Evolutionary conservation across 2,888 invertebrate genomes (phyloP), one percentile per base, ranked within the genome.

Genomic region (Hirtodrosophila duncani): DNA sequence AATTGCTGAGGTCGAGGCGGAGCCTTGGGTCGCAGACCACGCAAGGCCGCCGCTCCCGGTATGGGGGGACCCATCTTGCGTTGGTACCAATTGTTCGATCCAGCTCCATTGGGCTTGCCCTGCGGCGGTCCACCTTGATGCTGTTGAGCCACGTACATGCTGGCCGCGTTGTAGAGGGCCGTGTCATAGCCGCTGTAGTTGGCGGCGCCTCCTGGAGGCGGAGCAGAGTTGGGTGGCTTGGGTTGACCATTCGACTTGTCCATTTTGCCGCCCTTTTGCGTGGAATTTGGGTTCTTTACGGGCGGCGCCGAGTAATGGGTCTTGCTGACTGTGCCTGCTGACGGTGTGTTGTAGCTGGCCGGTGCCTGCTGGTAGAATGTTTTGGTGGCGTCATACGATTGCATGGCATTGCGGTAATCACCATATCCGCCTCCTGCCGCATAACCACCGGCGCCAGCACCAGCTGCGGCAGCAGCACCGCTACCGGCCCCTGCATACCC

Each of bases 151-250:
- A 97, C 96, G 88, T 96, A 98, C 92, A 95, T 94, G 59, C 95
- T 95, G 65, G 97, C 97, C 67, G 97, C 97, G 88, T 95, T 96
- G 89, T 97, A 98, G 69, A 98, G 91, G 75, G 97, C 97, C 71
- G 96, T 94, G 89, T 97, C 96, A 89, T 97, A 97, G 84, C 95
- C 96, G 83, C 94, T 92, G 89, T 92, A 93, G 68, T 90, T 89
- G 79, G 91, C 91, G 85, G 91, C 90, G 83, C 91, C 91, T 78
- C 92, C 88, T 80, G 90, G 89, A 87, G 89, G n/a, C n/a, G n/a
- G 87, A 81, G 89, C 89, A 85, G 58, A 20, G 9, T 26, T 58
- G 0, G 89, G 87, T 61, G 85, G 85, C 20, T 80, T 82, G 16
- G 72, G 64, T 1, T 57, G 37, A 3, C 83, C 83, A 55, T 80